Evolutionary conservation across 2,888 invertebrate genomes (phyloP), one percentile per base, ranked within the genome.

Genomic region (Himalopsyche anomala): DNA sequence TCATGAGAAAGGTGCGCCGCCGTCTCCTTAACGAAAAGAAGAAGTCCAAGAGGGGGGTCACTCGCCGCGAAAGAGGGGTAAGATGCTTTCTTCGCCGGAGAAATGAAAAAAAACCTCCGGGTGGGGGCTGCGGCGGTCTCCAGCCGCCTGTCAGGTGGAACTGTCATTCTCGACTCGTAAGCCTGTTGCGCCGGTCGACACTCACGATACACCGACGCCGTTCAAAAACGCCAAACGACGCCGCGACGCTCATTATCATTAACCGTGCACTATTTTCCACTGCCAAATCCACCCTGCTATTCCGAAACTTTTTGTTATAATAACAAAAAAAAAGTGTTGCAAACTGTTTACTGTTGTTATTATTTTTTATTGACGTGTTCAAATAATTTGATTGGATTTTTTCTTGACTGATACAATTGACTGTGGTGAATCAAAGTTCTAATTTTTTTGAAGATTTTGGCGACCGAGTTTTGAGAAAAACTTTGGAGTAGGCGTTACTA

Each of bases 111-210:
- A 84, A 81, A 62, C 17, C 69, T 28, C 40, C 42, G 81, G 45
- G 80, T 80, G 81, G 84, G 82, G 84, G 54, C 56, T 62, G 83
- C 62, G 80, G 86, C 84, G 83, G 82, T 42, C 85, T 38, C 83
- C 83, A 62, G 80, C 82, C 81, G 81, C 80, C 85, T 81, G 55
- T 82, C 87, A 87, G 85, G 84, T 83, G 86, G 85, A 83, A 86
- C 86, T 87, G 87, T 86, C 87, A 87, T 87, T 87, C 87, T 86
- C 86, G 86, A 85, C 86, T 85, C 85, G 82, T 74, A 79, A 62
- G 81, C 84, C 86, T 54, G 45, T 62, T 85, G 81, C 85, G 83
- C 69, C 87, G 86, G 86, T 83, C 87, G 82, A 62, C 62, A 62
- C 62, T n/a, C 81, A 40, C 28, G 62, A 28, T 15, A 62, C 28